Evolutionary conservation across 2,113 vertebrate species (phyloP), one percentile per base, ranked within the genome.

Genomic region (Hipposideros armiger): DNA sequence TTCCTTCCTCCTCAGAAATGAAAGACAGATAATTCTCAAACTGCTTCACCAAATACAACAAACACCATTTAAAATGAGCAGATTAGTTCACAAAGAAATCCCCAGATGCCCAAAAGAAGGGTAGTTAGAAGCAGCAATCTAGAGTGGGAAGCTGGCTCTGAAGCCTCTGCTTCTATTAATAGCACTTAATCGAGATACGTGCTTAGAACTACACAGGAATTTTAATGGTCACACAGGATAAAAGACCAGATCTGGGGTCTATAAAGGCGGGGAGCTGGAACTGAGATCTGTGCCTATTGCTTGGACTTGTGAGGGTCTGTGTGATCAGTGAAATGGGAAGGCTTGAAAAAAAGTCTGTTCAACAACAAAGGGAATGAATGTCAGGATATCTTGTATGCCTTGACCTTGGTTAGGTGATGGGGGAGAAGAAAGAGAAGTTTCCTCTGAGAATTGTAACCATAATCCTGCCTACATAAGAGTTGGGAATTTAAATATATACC

Each of bases 61-160:
- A 66, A 88, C 7, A 5, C 19, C 20, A 66, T 89, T 89, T 80
- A 86, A 89, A 92, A 80, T 78, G 85, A 92, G 36, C 76, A 58
- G 26, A 72, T 84, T 73, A 70, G 11, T 76, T 83, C 28, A 62
- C 28, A 77, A 28, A 32, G 78, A 83, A 52, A 66, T 92, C 36
- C 2, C 20, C 45, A 84, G 54, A 32, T 77, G 77, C 19, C 26
- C 40, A 60, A 72, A 91, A 72, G 47, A n/a, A 58, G 36, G 3
- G 13, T 50, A 54, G 20, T 9, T 72, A 10, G 62, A 91, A 73
- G 24, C 3, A 42, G 45, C 50, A 87, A 32, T 56, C 32, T 8
- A 54, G 17, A 73, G 45, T 73, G 56, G 90, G 67, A 84, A 64
- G 4, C 73, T 26, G 20, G 26, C 24, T 83, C 26, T 60, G 15